These are phyloP conservation scores for Corydoras sp. DNA, from an alignment of 2,113 vertebrate genomes.

Conservation along the genomic window DNA sequence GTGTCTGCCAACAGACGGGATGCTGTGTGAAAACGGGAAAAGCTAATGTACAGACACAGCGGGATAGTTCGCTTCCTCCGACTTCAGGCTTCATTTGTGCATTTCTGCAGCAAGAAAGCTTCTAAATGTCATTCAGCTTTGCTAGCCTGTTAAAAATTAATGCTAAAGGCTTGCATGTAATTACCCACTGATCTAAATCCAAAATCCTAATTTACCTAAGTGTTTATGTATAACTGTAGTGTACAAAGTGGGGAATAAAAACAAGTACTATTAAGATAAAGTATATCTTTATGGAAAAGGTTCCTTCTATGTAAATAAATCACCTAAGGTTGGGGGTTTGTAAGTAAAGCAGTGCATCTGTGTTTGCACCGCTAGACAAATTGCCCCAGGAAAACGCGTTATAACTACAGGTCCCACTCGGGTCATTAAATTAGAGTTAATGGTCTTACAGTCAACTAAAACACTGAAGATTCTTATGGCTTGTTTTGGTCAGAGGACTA, in stretches of 20 bases:
- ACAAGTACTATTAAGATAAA: background rate
- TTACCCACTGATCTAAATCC: constrained; percentile 46
- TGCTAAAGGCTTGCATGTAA: constrained; percentile 39
- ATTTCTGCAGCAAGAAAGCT: constrained; percentile 28
- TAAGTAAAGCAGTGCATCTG: background rate
- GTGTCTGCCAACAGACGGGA: constrained; percentile 38
- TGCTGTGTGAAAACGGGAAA: constrained; percentile 42
- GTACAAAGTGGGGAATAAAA: background rate
- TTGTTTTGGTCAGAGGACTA: constrained; percentile 15
- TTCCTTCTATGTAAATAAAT: constrained; percentile 14
- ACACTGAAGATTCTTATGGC: constrained; percentile 15
- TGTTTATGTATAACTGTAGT: constrained; percentile 4
- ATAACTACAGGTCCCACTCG: constrained; percentile 27
- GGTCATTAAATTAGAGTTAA: constrained; percentile 34
- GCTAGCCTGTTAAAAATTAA: constrained; percentile 42
- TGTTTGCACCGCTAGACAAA: constrained; percentile 24
- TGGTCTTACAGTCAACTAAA: constrained; percentile 20
- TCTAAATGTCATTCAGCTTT: constrained; percentile 27
- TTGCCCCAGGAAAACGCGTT: constrained; percentile 1
- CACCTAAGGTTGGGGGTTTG: background rate
- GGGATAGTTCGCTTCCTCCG: constrained; percentile 30
- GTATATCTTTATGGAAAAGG: constrained; percentile 6
- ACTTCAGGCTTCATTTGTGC: constrained; percentile 26
- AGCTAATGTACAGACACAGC: constrained; percentile 42
- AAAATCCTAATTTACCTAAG: constrained; percentile 34